phyloP scores from a whole-genome alignment of 2,888 invertebrate species.

The Pocota personata region DNA sequence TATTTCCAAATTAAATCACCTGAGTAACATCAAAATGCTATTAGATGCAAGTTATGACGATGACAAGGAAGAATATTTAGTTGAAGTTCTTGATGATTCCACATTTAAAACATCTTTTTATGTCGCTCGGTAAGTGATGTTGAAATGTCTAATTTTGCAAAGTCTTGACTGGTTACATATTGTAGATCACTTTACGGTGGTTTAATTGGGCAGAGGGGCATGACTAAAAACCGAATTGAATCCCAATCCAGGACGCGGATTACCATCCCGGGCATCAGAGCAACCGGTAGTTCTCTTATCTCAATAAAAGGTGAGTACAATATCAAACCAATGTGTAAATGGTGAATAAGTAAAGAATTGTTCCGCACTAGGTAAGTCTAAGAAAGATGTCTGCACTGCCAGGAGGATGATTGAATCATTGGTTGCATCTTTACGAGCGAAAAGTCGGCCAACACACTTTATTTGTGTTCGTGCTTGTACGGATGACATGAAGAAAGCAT shows the following conservation, averaged over 20 bases:
- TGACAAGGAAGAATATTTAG: background rate
- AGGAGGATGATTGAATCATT: constrained; percentile 89
- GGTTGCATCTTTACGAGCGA: constrained; percentile 87
- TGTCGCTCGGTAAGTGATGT: constrained; percentile 86
- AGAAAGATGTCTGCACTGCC: constrained; percentile 88
- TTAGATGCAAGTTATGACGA: background rate
- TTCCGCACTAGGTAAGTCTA: constrained; percentile 79
- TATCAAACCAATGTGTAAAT: background rate
- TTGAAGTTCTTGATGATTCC: background rate
- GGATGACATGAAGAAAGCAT: background rate
- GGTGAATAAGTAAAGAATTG: too few species aligned
- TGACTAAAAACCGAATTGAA: constrained; percentile 88
- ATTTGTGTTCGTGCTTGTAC: constrained; percentile 87
- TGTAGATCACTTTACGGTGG: constrained; percentile 83
- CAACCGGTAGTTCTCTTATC: constrained; percentile 85
- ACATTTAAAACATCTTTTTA: constrained; percentile 84
- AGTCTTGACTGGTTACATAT: too few species aligned
- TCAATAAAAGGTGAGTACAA: constrained; percentile 83
- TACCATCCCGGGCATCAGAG: constrained; percentile 87
- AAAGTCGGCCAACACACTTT: constrained; percentile 92
- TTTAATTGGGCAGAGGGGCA: constrained; percentile 91
- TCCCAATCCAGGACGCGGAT: constrained; percentile 90
- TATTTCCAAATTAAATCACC: too few species aligned
- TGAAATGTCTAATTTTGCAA: background rate
- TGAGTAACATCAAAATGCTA: background rate